A percentile compares a stretch with the other conserved stretches of the same genome.
Conservation (phyloP, 2,797 vertebrate genomes). For the Megalops cyprinoides region DNA sequence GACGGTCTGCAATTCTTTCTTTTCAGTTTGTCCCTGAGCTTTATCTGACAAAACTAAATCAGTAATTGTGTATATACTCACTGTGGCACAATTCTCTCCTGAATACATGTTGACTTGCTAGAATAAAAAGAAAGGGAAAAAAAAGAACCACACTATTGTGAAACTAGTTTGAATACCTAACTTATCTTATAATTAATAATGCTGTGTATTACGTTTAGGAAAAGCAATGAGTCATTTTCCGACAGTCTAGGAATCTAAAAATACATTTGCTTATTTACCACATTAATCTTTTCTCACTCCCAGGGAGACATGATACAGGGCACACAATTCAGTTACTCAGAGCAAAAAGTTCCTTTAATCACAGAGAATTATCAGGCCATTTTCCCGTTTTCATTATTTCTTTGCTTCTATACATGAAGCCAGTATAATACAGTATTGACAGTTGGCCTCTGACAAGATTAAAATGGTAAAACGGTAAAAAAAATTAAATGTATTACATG, state of each 20-base stretch:
- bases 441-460: too few relatives aligned
- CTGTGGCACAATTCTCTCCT: slow-evolving; percentile 5
- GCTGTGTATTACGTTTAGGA: slow-evolving; percentile 7
- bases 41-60: background rate
- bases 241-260: slow-evolving; percentile 5
- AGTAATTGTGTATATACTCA: background rate
- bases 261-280: slow-evolving; percentile 21
- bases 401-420: background rate
- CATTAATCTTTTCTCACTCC: slow-evolving; percentile 6
- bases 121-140: too few relatives aligned
- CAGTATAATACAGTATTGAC: background rate
- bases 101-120: background rate
- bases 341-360: background rate
- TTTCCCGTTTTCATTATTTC: background rate
- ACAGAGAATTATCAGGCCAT: background rate
- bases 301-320: background rate
- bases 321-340: background rate
- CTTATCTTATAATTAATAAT: slow-evolving; percentile 14
- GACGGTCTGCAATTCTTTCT: background rate
- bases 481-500: too few relatives aligned
- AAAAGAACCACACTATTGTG: background rate
- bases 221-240: slow-evolving; percentile 13
- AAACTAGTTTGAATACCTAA: slow-evolving; percentile 1
- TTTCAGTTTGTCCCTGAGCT: background rate
- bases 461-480: too few relatives aligned